A percentile compares a stretch with the other conserved stretches of the same genome.
Evolutionary conservation across 2,888 invertebrate species (phyloP).

Genomic region (Pollenia labialis): DNA sequence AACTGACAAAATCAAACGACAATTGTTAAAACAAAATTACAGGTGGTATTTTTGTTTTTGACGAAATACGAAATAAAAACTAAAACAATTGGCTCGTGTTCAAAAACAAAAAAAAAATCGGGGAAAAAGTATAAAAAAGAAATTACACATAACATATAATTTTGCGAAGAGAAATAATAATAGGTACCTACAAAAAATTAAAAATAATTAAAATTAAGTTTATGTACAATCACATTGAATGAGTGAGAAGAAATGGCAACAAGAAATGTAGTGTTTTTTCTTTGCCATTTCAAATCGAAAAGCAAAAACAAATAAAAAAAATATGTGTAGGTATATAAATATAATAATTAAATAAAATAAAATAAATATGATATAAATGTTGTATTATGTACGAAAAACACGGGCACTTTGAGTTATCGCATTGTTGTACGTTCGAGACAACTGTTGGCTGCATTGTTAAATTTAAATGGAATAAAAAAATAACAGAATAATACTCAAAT

Average conservation of each 20-base stretch:
- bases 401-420: slow-evolving; percentile 40
- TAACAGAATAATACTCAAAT: slow-evolving; percentile 48
- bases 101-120: slow-evolving; percentile 48
- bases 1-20: slow-evolving; percentile 52
- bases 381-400: slow-evolving; percentile 4
- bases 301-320: slow-evolving; percentile 7
- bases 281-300: slow-evolving; percentile 13
- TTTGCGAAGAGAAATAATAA: slow-evolving; percentile 30
- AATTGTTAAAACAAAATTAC: slow-evolving; percentile 67
- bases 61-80: slow-evolving; percentile 30
- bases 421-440: slow-evolving; percentile 7
- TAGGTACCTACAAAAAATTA: slow-evolving; percentile 35
- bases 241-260: slow-evolving; percentile 35
- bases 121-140: slow-evolving; percentile 37
- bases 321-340: neutral
- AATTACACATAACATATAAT: slow-evolving; percentile 37
- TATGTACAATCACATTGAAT: slow-evolving; percentile 46
- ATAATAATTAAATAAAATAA: slow-evolving; percentile 4
- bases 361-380: slow-evolving; percentile 37
- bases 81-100: slow-evolving; percentile 64
- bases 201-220: slow-evolving; percentile 66
- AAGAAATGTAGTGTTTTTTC: slow-evolving; percentile 15
- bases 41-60: slow-evolving; percentile 68
- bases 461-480: slow-evolving; percentile 24
- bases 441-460: slow-evolving; percentile 35